A percentile compares a stretch with the other conserved stretches of the same genome.
Conservation (phyloP, 2,113 vertebrate genomes). For the Carlito syrichta region DNA sequence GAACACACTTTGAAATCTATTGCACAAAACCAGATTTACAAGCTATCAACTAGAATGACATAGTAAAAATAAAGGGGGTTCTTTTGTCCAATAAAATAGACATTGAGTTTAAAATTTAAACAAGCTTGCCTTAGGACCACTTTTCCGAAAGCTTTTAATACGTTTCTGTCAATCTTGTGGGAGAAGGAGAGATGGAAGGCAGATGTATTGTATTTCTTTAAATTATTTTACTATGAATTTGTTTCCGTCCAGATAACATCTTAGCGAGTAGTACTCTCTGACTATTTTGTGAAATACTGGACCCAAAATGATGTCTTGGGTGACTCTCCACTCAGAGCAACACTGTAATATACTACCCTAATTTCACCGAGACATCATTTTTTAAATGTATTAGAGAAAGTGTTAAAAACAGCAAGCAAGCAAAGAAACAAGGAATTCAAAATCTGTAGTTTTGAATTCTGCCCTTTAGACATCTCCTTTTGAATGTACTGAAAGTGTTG, state of each 20-base stretch:
- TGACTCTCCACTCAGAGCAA: background rate
- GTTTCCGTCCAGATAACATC: background rate
- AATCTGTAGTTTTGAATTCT: background rate
- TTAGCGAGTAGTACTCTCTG: background rate
- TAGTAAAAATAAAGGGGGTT: background rate
- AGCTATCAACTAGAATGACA: background rate
- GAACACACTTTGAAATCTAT: background rate
- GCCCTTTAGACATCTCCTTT: background rate
- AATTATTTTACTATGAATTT: constrained; percentile 4
- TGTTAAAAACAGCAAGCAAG: background rate
- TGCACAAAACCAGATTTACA: background rate
- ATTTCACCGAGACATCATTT: background rate
- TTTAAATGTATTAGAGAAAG: background rate
- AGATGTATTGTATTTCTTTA: background rate
- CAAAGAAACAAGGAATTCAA: background rate
- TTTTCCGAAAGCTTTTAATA: constrained; percentile 65
- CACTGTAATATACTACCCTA: background rate
- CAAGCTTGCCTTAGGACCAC: constrained; percentile 15
- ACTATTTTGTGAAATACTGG: background rate
- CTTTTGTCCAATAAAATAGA: background rate
- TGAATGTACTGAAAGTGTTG: background rate
- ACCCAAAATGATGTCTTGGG: background rate
- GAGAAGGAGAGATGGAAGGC: background rate
- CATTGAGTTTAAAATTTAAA: constrained; percentile 35
- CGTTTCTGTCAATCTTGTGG: constrained; percentile 52